A percentile compares a stretch with the other conserved stretches of the same genome.
Conservation (phyloP, 2,888 invertebrate species). For the Taphrorychus bicolor region DNA sequence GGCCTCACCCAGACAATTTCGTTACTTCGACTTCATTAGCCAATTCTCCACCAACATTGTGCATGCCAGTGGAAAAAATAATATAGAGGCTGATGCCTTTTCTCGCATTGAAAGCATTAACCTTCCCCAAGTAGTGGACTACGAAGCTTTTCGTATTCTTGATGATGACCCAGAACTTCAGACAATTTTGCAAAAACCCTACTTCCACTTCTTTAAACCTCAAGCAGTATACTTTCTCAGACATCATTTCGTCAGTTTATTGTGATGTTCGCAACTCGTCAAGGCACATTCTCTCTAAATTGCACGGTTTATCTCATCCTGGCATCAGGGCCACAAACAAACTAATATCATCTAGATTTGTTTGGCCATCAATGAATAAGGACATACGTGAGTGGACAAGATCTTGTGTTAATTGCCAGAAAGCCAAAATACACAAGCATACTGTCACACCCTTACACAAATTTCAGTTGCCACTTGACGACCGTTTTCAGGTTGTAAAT, state of each 20-base stretch:
- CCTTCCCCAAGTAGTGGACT: neutral
- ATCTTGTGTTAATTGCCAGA: constrained; percentile 1
- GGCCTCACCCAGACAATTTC: constrained; percentile 13
- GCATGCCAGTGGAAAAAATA: constrained; percentile 10
- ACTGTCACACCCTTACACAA: neutral
- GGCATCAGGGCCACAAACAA: constrained; percentile 3
- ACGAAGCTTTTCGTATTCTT: neutral
- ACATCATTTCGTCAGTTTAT: neutral
- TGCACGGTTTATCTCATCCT: neutral
- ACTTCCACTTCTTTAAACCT: neutral
- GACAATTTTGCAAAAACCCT: neutral
- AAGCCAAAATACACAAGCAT: constrained; percentile 6
- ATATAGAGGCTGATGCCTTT: constrained; percentile 11
- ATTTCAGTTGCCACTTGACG: neutral
- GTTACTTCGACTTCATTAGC: constrained; percentile 2
- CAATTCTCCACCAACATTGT: constrained; percentile 20
- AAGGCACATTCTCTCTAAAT: neutral
- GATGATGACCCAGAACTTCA: neutral
- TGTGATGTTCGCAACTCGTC: neutral
- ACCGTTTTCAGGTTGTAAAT: neutral
- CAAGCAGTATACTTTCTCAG: neutral
- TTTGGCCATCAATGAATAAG: constrained; percentile 10
- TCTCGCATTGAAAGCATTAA: constrained; percentile 2
- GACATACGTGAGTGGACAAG: constrained; percentile 3
- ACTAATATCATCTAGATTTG: constrained; percentile 8